Base-by-base conservation (phyloP, 2,113 vertebrate species). In the human (Homo sapiens) region DNA sequence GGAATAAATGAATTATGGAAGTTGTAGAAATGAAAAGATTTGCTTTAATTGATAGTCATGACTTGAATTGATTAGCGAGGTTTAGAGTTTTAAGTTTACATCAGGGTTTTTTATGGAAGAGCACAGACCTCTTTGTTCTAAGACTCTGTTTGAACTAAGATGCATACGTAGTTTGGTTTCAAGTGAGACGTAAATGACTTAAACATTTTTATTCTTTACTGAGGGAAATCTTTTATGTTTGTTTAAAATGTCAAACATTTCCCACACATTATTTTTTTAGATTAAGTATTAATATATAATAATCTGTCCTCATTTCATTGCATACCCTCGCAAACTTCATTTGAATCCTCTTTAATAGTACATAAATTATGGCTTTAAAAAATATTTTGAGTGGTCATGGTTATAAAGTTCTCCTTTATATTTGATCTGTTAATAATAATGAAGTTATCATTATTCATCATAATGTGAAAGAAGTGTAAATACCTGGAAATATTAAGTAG, bases 61-160 rank as follows among this genome's bases (percentile, higher is more conserved):
- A 76, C 43, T 97, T 87, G 50, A 45, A 40, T 89, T 96, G 82
- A 94, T 95, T 81, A 70, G 75, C 76, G 75, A 84, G 90, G 32
- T 93, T 88, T 43, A 76, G 66, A 86, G 86, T 91, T 96, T 45
- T 93, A 93, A 96, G 70, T 88, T 90, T 93, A 88, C 61, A 79
- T 25, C 93, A 96, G 59, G 23, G 43, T 85, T 97, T 89, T 97
- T 80, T 38, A 18, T 80, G 87, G 84, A 97, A 90, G 45, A 98
- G 64, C 96, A 98, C 75, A 94, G 96, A 90, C 82, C 83, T 73
- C 94, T 98, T 98, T 98, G 97, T 97, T 97, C 94, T 97, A 50
- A 93, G 75, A 68, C 38, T 97, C 75, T 90, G 85, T 98, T 97
- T 96, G 96, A 97, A 98, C 92, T 96, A 81, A 96, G 87, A 97